These are phyloP conservation scores for Drosophila funebris DNA, from an alignment of 1,140 invertebrate species.

Conservation along the genomic window DNA sequence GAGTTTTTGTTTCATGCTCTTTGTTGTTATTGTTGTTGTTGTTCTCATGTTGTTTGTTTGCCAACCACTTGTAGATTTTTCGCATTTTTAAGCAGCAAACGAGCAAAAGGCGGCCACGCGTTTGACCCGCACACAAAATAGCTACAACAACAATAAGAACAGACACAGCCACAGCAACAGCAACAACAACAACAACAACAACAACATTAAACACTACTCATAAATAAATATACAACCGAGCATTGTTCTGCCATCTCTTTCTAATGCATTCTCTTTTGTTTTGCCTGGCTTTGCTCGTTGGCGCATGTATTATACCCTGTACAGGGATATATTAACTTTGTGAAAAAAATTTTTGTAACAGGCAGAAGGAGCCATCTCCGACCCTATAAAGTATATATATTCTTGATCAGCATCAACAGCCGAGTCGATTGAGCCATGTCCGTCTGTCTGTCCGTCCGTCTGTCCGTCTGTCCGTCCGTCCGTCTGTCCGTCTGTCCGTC, in stretches of 20 bases:
- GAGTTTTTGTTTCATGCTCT: constrained; percentile 20
- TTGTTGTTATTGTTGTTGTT: constrained; percentile 14
- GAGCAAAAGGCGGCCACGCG: constrained; percentile 61
- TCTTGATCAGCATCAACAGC: too few species aligned
- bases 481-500: too few species aligned
- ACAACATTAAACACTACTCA: constrained; percentile 64
- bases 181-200: constrained; percentile 12
- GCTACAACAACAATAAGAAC: too few species aligned
- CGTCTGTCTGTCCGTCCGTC: too few species aligned
- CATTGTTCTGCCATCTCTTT: constrained; percentile 52
- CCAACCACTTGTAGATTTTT: constrained; percentile 76
- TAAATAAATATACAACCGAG: constrained; percentile 65
- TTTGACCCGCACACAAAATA: constrained; percentile 59
- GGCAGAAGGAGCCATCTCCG: too few species aligned
- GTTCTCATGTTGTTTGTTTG: too few species aligned
- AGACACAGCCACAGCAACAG: constrained; percentile 9
- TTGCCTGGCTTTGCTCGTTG: constrained; percentile 66
- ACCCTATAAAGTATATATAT: too few species aligned
- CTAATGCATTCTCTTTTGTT: constrained; percentile 49
- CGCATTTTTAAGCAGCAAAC: constrained; percentile 58
- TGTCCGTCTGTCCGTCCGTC: too few species aligned
- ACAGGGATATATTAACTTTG: too few species aligned
- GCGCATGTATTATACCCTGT: constrained; percentile 58
- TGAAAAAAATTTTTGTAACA: too few species aligned
- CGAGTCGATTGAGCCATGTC: too few species aligned